Percentiles rank a stretch among this genome's conserved stretches.
Evolutionary conservation across 2,113 vertebrate genomes (phyloP).

Genomic region (Tricholaema leucomelas): DNA sequence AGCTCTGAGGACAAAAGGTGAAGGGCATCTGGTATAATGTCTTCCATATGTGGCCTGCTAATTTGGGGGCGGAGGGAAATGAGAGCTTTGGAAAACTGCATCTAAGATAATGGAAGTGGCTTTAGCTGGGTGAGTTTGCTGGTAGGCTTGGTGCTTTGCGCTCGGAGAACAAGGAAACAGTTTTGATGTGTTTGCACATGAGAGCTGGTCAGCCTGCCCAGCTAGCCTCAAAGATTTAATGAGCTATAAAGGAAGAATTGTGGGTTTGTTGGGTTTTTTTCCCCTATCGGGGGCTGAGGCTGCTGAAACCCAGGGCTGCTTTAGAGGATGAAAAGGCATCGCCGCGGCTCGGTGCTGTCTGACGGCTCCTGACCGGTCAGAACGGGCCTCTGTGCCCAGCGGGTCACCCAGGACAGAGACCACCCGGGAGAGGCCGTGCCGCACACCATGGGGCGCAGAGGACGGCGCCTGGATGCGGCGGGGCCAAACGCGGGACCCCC

Average conservation of each 20-base stretch:
- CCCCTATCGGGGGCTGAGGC: background rate
- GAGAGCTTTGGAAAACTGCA: slow-evolving; percentile 27
- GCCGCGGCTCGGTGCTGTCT: background rate
- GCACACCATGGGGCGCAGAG: background rate
- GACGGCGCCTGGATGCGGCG: too few relatives aligned
- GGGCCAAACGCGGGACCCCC: too few relatives aligned
- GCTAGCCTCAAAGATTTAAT: background rate
- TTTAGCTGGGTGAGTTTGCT: slow-evolving; percentile 34
- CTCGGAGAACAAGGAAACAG: slow-evolving; percentile 1
- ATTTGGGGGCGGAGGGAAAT: slow-evolving; percentile 26
- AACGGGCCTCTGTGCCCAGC: background rate
- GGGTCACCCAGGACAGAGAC: background rate
- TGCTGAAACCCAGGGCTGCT: background rate
- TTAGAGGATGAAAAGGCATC: background rate
- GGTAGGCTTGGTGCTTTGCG: background rate
- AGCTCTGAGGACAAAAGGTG: slow-evolving; percentile 59
- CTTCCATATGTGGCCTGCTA: slow-evolving; percentile 61
- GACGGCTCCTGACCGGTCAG: background rate
- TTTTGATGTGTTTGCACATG: slow-evolving; percentile 8
- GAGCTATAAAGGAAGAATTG: background rate
- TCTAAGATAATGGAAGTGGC: slow-evolving; percentile 36
- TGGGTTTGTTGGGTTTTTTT: background rate
- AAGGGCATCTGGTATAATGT: slow-evolving; percentile 58
- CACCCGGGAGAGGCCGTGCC: background rate
- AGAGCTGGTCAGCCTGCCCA: background rate